These are phyloP conservation scores for Clamator glandarius DNA, from an alignment of 2,797 vertebrate species.

Conservation along the genomic window DNA sequence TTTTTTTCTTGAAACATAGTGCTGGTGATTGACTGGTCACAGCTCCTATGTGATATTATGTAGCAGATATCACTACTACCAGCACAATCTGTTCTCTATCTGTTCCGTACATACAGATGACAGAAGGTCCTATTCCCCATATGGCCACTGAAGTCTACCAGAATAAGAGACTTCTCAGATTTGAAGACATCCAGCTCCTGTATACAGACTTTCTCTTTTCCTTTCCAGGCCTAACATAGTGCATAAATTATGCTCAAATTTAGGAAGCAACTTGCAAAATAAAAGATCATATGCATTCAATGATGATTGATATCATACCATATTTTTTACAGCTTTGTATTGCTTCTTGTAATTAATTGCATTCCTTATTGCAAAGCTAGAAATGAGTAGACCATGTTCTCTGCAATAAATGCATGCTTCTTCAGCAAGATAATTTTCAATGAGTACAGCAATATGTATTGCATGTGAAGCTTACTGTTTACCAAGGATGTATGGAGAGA, in stretches of 20 bases:
- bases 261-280: background rate
- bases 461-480: background rate
- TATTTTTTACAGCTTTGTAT: background rate
- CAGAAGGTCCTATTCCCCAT: background rate
- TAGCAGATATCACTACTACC: background rate
- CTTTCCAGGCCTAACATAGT: background rate
- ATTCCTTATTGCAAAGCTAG: background rate
- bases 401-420: background rate
- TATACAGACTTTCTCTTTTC: background rate
- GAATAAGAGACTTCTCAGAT: background rate
- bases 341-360: background rate
- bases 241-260: background rate
- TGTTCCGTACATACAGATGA: background rate
- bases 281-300: background rate
- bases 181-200: background rate
- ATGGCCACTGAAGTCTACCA: constrained; percentile 25
- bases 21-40: background rate
- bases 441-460: background rate
- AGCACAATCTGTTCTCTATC: constrained; percentile 28
- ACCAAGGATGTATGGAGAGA: background rate
- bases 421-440: constrained; percentile 22
- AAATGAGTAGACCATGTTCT: background rate
- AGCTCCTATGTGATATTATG: background rate
- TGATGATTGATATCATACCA: background rate
- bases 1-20: background rate